A percentile compares a stretch with the other conserved stretches of the same genome.
Conservation (phyloP, 2,113 vertebrate genomes). For the Tragelaphus imberbis region DNA sequence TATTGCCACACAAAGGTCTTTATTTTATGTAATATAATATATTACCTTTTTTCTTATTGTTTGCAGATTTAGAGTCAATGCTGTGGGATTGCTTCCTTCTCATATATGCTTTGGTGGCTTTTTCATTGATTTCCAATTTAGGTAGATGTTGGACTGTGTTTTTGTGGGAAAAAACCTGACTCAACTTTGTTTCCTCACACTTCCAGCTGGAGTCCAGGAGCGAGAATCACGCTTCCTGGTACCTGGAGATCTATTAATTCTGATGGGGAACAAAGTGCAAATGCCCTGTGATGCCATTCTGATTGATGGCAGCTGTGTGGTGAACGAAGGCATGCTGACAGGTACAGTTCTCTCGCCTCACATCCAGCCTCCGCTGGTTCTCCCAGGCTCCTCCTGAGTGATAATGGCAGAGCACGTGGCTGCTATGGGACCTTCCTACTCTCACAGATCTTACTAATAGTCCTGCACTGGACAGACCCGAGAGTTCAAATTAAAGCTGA, state of each 20-base stretch:
- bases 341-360: constrained; percentile 62
- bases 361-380: not conserved
- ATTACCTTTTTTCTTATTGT: not conserved
- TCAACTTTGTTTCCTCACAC: constrained; percentile 6
- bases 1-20: not conserved
- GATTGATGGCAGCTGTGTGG: constrained; percentile 78
- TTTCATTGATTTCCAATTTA: not conserved
- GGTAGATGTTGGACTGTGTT: not conserved
- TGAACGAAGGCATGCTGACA: constrained; percentile 86
- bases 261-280: constrained; percentile 74
- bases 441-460: not conserved
- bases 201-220: constrained; percentile 74
- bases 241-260: constrained; percentile 81
- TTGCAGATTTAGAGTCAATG: not conserved
- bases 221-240: constrained; percentile 80
- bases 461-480: not conserved
- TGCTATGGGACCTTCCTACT: not conserved
- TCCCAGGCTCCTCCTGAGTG: not conserved
- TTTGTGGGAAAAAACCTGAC: not conserved
- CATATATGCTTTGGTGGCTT: not conserved
- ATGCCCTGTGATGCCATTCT: constrained; percentile 84
- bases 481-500: not conserved
- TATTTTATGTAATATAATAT: not conserved
- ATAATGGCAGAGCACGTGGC: rapidly evolving
- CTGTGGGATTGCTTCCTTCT: not conserved